phyloP scores from a whole-genome alignment of 2,888 invertebrate genomes.

The Stenotaenia linearis region DNA sequence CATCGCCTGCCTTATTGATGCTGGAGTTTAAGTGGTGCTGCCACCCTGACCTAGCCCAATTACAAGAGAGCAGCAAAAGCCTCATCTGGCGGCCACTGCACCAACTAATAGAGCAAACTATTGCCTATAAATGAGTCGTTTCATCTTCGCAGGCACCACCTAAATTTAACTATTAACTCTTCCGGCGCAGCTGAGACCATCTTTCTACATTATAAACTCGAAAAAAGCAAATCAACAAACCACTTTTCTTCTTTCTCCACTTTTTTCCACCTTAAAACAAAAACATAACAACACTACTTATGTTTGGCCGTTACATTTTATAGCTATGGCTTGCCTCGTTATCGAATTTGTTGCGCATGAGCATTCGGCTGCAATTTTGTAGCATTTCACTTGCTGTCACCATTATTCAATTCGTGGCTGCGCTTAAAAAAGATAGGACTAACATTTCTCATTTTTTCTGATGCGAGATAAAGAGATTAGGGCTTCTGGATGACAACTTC shows the following conservation, averaged over 20 bases:
- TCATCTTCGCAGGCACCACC: neutral
- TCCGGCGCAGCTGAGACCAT: neutral
- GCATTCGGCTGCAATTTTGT: neutral
- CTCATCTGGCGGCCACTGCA: neutral
- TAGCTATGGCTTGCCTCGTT: neutral
- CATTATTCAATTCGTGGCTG: neutral
- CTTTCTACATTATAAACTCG: neutral
- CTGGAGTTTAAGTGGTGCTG: neutral
- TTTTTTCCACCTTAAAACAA: neutral
- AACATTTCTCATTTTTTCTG: neutral
- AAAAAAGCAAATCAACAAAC: neutral
- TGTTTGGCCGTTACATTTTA: neutral
- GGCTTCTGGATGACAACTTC: neutral
- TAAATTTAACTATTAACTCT: neutral
- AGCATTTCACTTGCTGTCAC: neutral
- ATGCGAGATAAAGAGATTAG: neutral
- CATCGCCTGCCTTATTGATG: neutral
- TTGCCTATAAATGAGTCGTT: neutral
- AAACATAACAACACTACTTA: neutral
- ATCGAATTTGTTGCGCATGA: neutral
- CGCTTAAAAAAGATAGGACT: neutral
- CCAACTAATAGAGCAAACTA: neutral
- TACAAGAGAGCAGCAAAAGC: neutral
- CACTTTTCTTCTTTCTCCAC: neutral
- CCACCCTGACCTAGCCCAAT: neutral